Percentiles rank a stretch among this genome's conserved stretches.
Conservation (phyloP, 2,888 invertebrate genomes). For the Rotaria macrura region DNA sequence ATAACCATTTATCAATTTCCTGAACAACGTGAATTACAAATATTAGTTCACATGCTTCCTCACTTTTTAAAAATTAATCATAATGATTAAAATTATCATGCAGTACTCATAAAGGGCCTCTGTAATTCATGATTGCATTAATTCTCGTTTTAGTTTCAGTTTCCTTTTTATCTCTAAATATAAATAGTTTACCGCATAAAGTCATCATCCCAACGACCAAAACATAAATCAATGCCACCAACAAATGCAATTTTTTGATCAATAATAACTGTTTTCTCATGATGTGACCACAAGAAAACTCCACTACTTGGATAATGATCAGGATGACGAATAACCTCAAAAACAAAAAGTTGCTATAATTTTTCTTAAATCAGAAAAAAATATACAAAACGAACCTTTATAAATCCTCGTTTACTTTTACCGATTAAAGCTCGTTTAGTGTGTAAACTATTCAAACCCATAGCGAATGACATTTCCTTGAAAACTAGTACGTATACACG, state of each 20-base stretch:
- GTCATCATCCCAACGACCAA: conserved; percentile 86
- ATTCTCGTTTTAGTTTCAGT: too few species aligned
- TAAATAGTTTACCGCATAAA: conserved; percentile 24
- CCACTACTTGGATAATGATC: conserved; percentile 40
- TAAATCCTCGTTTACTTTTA: conserved; percentile 25
- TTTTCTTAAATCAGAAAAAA: not conserved
- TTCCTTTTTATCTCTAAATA: not conserved
- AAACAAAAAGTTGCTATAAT: not conserved
- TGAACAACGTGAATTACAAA: not conserved
- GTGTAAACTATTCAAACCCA: conserved; percentile 88
- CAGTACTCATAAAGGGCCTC: not conserved
- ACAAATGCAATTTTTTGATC: conserved; percentile 87
- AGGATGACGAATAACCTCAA: conserved; percentile 73
- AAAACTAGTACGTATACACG: conserved; percentile 81
- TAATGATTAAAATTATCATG: not conserved
- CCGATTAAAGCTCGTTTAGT: conserved; percentile 23
- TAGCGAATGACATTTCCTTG: conserved; percentile 89
- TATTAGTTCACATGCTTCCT: not conserved
- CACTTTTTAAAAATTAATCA: not conserved
- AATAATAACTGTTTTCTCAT: conserved; percentile 86
- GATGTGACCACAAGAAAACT: conserved; percentile 90
- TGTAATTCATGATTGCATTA: not conserved
- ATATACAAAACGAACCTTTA: conserved; percentile 49
- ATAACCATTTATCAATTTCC: too few species aligned
- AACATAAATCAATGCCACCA: conserved; percentile 88